These are phyloP conservation scores for Dryococelus australis DNA, from an alignment of 2,888 invertebrate species.

Conservation along the genomic window DNA sequence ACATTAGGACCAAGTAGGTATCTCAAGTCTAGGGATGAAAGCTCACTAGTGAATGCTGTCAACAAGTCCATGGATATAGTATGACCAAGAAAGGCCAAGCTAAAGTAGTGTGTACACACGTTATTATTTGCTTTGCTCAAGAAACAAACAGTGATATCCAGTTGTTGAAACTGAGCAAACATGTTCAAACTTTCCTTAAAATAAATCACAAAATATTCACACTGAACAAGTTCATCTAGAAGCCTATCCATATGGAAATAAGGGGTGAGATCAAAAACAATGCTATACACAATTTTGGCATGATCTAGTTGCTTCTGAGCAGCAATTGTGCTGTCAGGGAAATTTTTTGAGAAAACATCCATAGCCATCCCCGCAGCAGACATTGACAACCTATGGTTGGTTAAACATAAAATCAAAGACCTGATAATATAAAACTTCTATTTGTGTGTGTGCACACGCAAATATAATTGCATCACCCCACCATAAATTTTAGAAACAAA, in stretches of 20 bases:
- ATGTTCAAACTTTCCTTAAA: background rate
- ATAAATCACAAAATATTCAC: background rate
- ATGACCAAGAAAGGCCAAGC: background rate
- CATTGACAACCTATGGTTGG: no score
- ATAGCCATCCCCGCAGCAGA: background rate
- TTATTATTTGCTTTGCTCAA: background rate
- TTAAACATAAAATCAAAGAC: no score
- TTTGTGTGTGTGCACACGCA: no score
- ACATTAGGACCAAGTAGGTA: background rate
- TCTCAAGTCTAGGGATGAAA: background rate
- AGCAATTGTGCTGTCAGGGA: slow-evolving; percentile 2
- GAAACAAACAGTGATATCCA: slow-evolving; percentile 12
- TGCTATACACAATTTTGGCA: background rate
- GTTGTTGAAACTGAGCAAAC: background rate
- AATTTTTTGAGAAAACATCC: background rate
- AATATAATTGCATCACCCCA: no score
- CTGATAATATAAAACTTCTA: no score
- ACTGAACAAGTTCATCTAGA: background rate
- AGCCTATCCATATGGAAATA: background rate
- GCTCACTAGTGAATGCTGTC: background rate
- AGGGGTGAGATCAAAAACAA: background rate
- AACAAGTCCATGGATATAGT: background rate
- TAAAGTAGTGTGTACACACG: background rate
- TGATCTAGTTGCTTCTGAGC: background rate
- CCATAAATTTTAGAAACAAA: no score